phyloP scores from a whole-genome alignment of 1,140 invertebrate genomes.

The Ptiloglossa arizonensis region DNA sequence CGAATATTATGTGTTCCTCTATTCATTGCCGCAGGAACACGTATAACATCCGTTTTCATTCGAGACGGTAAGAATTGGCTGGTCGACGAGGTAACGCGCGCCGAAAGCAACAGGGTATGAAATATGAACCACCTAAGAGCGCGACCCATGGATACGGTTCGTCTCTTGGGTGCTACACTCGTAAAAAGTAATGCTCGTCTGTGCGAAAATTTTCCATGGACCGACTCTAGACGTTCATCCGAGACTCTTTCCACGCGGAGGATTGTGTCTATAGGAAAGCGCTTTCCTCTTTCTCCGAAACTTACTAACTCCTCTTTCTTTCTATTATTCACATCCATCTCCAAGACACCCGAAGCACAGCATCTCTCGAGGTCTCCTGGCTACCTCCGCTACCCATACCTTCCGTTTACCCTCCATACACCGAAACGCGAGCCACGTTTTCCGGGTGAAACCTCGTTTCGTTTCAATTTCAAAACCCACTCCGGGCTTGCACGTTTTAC shows the following conservation, averaged over 20 bases:
- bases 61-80: conserved; percentile 24
- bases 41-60: conserved; percentile 32
- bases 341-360: not conserved
- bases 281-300: conserved; percentile 13
- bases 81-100: conserved; percentile 32
- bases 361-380: not conserved
- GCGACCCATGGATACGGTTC: conserved; percentile 31
- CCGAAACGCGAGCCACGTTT: not conserved
- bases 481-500: not conserved
- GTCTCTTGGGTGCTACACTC: conserved; percentile 52
- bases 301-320: not conserved
- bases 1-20: not conserved
- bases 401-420: not conserved
- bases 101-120: conserved; percentile 53
- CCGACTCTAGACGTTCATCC: not conserved
- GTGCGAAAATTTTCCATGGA: conserved; percentile 9
- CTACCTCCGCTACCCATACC: not conserved
- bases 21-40: conserved; percentile 7
- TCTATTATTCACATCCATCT: conserved; percentile 52
- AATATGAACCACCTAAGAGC: conserved; percentile 43
- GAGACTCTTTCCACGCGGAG: not conserved
- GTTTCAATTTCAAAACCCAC: conserved; percentile 5
- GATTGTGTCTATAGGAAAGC: not conserved
- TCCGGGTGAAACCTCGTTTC: not conserved
- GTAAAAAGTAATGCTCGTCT: conserved; percentile 54